Evolutionary conservation across 2,113 vertebrate species (phyloP), one percentile per base, ranked within the genome.

Genomic region (Hippocampus guttulatus): DNA sequence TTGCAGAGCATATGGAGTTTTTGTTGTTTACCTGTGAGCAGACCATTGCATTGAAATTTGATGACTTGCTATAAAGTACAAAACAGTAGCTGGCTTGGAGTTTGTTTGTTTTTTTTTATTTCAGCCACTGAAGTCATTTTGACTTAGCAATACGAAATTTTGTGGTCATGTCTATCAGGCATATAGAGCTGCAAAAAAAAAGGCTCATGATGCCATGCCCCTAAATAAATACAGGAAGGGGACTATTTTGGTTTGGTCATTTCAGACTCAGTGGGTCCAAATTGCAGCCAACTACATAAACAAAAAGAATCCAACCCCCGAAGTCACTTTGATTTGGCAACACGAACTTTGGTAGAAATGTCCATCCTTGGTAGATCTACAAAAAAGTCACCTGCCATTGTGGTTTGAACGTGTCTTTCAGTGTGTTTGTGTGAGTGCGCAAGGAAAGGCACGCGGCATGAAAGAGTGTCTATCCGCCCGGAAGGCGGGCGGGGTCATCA

Each of bases 401-500:
- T 43, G 33, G 5, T 52, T 52, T 41, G 3, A 21, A 8, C 8
- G 38, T 23, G 11, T 40, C 14, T 60, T 25, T 60, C 12, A 7
- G 60, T 62, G 60, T 62, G 30, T 62, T 18, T 62, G 16, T 62
- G 60, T 62, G 60, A 38, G 60, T 4, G 45, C 3, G 55, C 76
- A 70, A 84, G 10, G 75, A 78, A 70, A 84, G 60, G 52, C 65
- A 73, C 49, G 41, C 77, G 71, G 68, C 70, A 71, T 83, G 67
- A 81, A 84, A 79, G 82, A 55, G 27, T 84, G 78, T 80, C 85
- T 78, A 80, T 75, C 81, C 69, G 66, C 64, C 43, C 40, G 70
- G 74, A 79, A 69, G 40, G 75, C 79, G 76, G 77, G 2, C 58
- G n/a, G 43, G 85, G 88, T 90, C 87, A 89, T 83, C 78, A 68